phyloP scores from a whole-genome alignment of 2,888 invertebrate species.

The Bembecia ichneumoniformis region DNA sequence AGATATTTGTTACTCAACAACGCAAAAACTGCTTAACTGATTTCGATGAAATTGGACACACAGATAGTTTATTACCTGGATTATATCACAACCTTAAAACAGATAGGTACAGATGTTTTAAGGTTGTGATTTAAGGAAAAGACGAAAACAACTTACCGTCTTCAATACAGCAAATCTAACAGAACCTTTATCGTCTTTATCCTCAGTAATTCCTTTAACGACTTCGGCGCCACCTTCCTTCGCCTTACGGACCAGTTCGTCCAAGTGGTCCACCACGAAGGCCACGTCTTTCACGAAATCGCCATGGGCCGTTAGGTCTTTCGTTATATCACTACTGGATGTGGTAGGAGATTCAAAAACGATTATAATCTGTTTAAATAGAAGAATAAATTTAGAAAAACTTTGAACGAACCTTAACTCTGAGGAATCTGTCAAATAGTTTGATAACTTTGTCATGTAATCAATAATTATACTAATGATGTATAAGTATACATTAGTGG shows the following conservation, averaged over 20 bases:
- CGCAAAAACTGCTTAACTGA: no score
- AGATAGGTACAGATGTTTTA: no score
- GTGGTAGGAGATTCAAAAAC: constrained; percentile 90
- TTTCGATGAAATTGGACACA: no score
- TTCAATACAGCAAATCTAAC: constrained; percentile 90
- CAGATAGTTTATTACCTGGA: no score
- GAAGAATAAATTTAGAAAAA: background rate
- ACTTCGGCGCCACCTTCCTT: constrained; percentile 87
- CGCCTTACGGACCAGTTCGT: constrained; percentile 85
- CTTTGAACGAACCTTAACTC: background rate
- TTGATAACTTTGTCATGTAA: no score
- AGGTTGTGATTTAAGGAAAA: no score
- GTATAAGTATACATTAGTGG: no score
- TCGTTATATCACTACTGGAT: constrained; percentile 78
- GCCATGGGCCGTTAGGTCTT: constrained; percentile 86
- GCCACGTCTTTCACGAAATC: constrained; percentile 98
- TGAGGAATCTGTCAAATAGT: background rate
- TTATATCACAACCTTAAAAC: no score
- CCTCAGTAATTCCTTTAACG: constrained; percentile 87
- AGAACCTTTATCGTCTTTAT: constrained; percentile 84
- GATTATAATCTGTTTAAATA: constrained; percentile 81
- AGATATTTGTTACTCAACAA: no score
- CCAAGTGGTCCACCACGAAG: constrained; percentile 92
- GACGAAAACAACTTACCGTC: constrained; percentile 75
- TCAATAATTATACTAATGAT: no score